Evolutionary conservation across 2,113 vertebrate species (phyloP).

Genomic region (Malurus alboscapulatus): DNA sequence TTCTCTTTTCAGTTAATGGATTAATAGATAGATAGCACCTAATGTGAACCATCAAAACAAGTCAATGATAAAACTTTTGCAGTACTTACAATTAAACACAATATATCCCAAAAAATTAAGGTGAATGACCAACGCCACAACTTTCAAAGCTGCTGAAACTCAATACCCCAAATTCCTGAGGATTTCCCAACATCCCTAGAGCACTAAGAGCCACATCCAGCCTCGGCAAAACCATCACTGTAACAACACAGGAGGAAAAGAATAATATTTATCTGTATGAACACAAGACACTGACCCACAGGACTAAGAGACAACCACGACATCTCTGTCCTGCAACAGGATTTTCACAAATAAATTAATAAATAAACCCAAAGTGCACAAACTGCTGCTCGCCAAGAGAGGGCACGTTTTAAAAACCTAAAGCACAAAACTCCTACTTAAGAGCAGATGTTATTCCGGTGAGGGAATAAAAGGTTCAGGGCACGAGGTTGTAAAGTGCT

Average conservation of each 20-base stretch:
- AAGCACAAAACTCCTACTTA: background rate
- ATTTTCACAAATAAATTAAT: background rate
- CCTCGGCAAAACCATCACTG: background rate
- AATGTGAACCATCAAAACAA: background rate
- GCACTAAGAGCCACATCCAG: background rate
- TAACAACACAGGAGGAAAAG: background rate
- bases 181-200: background rate
- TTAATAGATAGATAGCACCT: background rate
- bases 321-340: background rate
- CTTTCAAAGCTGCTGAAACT: background rate
- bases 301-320: background rate
- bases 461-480: background rate
- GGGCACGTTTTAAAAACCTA: constrained; percentile 57
- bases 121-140: background rate
- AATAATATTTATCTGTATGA: background rate
- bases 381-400: constrained; percentile 59
- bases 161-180: background rate
- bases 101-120: background rate
- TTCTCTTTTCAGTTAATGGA: background rate
- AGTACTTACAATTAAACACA: background rate
- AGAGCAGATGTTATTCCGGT: background rate
- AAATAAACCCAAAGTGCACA: background rate
- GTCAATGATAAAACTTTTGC: background rate
- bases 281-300: background rate
- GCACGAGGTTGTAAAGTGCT: background rate